Evolutionary conservation across 2,888 invertebrate species (phyloP).

Genomic region (Ceriagrion tenellum): DNA sequence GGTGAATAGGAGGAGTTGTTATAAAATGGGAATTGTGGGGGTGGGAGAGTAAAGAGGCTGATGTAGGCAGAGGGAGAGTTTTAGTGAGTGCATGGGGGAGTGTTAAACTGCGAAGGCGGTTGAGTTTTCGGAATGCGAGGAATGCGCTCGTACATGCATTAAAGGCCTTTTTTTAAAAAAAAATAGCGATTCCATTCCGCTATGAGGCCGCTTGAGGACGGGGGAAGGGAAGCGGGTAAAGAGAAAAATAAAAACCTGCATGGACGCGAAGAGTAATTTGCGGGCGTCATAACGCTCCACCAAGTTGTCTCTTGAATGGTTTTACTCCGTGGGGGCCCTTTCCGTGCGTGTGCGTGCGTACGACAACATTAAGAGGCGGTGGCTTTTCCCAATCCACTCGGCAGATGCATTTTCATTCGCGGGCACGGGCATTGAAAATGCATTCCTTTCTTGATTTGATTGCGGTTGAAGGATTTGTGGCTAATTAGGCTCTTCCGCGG

Average conservation of each 20-base stretch:
- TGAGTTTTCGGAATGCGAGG: not conserved
- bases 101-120: too few relatives aligned
- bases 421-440: not conserved
- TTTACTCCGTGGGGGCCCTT: not conserved
- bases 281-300: not conserved
- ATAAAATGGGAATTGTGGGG: not conserved
- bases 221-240: not conserved
- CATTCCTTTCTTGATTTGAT: not conserved
- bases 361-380: not conserved
- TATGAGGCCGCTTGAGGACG: not conserved
- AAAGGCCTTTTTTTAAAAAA: not conserved
- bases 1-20: too few relatives aligned
- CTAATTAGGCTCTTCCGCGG: not conserved
- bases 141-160: not conserved
- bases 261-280: not conserved
- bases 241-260: not conserved
- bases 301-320: not conserved
- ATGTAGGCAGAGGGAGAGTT: not conserved
- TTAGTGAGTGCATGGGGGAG: too few relatives aligned
- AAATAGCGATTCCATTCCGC: not conserved
- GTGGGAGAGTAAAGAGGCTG: not conserved
- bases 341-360: not conserved
- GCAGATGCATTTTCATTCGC: not conserved
- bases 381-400: not conserved
- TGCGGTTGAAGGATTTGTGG: not conserved